phyloP scores from a whole-genome alignment of 2,113 vertebrate species.

The Rhea americana region DNA sequence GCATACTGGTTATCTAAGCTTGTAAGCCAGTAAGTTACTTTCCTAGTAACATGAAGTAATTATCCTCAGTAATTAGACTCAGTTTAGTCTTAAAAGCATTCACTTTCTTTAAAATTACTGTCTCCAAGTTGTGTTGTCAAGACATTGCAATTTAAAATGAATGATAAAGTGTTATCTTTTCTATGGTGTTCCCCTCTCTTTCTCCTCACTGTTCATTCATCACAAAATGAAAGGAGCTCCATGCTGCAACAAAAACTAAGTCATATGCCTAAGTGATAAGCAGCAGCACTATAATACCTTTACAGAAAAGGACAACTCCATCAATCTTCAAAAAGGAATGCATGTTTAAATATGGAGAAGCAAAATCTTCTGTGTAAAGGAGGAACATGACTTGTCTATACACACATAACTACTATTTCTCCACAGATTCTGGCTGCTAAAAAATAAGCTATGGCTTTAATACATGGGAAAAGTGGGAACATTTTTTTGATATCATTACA shows the following conservation, averaged over 20 bases:
- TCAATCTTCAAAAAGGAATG: background rate
- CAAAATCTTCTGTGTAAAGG: background rate
- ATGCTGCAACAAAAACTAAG: background rate
- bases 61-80: background rate
- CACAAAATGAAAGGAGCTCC: conserved; percentile 15
- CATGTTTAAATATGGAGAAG: background rate
- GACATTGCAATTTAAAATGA: conserved; percentile 3
- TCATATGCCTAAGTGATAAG: background rate
- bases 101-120: conserved; percentile 32
- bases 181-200: background rate
- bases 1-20: background rate
- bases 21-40: background rate
- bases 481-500: background rate
- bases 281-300: background rate
- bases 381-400: background rate
- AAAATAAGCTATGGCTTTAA: background rate
- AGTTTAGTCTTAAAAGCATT: conserved; percentile 31
- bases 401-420: background rate
- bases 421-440: background rate
- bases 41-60: background rate
- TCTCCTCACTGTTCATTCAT: conserved; percentile 5
- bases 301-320: background rate
- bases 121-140: conserved; percentile 19
- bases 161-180: conserved; percentile 13
- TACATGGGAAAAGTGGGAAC: background rate